Percentiles rank a stretch among this genome's conserved stretches.
phyloP scores from a whole-genome alignment of 1,140 invertebrate genomes.

The Harlomillsia oculata region DNA sequence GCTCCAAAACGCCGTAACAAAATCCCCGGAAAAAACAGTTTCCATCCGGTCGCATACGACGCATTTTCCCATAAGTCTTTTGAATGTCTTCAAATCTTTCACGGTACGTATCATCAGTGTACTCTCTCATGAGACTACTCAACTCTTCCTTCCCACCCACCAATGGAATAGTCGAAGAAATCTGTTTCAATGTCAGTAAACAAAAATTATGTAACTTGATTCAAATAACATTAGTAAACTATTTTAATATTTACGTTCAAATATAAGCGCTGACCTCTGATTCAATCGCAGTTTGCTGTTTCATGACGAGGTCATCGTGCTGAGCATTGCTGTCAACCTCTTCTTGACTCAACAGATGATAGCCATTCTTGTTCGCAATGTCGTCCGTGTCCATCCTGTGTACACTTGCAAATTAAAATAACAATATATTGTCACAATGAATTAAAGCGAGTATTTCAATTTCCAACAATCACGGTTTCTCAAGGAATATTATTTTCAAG shows the following conservation, averaged over 20 bases:
- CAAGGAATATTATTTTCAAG: no score
- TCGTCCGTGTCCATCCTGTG: no score
- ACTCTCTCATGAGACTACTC: constrained; percentile 67
- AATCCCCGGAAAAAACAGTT: constrained; percentile 96
- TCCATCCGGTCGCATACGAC: constrained; percentile 61
- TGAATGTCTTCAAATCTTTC: constrained; percentile 70
- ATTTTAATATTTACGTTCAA: no score
- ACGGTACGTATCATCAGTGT: constrained; percentile 76
- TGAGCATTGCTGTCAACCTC: constrained; percentile 22
- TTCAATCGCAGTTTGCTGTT: constrained; percentile 83
- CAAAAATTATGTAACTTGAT: no score
- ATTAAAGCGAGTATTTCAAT: no score
- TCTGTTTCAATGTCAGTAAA: no score
- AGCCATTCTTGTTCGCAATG: no score
- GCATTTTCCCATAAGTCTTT: constrained; percentile 63
- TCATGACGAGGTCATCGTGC: constrained; percentile 85
- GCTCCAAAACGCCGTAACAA: constrained; percentile 86
- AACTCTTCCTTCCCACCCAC: constrained; percentile 63
- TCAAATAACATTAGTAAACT: no score
- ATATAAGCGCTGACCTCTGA: constrained; percentile 60
- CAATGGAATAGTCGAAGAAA: constrained; percentile 72
- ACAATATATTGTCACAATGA: no score
- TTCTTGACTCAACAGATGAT: no score
- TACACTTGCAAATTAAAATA: no score
- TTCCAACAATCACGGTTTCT: no score